A percentile compares a stretch with the other conserved stretches of the same genome.
Conservation (phyloP, 2,113 vertebrate species). For the Protobothrops flavoviridis region DNA sequence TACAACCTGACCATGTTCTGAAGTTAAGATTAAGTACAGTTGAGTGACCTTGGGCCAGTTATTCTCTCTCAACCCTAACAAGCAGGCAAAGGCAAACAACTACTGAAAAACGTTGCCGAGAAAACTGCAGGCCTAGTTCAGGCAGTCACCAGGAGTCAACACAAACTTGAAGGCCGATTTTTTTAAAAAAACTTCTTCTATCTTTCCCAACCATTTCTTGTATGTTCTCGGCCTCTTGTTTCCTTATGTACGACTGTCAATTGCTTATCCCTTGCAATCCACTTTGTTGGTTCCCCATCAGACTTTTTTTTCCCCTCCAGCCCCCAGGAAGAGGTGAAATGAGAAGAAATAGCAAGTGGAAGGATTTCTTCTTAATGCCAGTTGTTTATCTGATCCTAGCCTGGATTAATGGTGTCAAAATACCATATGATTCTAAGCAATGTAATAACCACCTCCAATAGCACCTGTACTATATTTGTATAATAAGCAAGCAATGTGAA, state of each 20-base stretch:
- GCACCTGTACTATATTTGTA: neutral
- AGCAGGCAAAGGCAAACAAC: neutral
- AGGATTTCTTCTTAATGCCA: neutral
- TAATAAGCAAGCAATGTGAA: neutral
- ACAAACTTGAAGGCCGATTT: neutral
- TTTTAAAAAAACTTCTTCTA: neutral
- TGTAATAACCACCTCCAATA: neutral
- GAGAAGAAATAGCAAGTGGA: neutral
- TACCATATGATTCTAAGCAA: neutral
- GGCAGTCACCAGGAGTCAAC: neutral
- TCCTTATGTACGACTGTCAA: neutral
- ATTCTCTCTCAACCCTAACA: neutral
- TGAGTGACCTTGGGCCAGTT: neutral
- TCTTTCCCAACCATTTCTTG: neutral
- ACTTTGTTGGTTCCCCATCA: neutral
- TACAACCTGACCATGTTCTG: neutral
- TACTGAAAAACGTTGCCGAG: neutral
- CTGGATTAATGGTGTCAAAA: neutral
- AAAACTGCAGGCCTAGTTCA: neutral
- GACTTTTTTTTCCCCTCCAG: neutral
- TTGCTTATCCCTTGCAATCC: neutral
- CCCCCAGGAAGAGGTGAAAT: neutral
- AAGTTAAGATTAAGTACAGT: neutral
- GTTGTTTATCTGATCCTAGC: neutral
- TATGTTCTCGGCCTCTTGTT: neutral